Percentiles rank a stretch among this genome's conserved stretches.
These are phyloP conservation scores for Noctuana brunneofusca DNA, from an alignment of 2,888 invertebrate species.

Conservation along the genomic window DNA sequence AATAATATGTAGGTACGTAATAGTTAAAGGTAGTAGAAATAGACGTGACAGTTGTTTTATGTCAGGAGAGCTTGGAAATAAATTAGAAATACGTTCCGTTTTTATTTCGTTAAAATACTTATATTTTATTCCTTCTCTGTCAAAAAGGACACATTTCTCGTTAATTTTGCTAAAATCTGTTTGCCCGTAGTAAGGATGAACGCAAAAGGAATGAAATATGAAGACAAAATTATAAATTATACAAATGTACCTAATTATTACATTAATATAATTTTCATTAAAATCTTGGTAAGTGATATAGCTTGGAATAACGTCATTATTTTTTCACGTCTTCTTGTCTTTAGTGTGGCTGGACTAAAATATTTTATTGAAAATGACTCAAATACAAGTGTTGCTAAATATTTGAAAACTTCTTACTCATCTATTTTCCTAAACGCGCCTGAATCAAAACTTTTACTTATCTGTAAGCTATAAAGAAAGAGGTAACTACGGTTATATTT, in stretches of 20 bases:
- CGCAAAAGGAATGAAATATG: conserved; percentile 2
- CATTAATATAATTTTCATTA: background rate
- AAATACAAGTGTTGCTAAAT: background rate
- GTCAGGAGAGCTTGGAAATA: background rate
- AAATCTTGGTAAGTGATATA: background rate
- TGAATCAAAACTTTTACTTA: too few relatives aligned
- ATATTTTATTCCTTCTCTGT: background rate
- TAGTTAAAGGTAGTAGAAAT: too few relatives aligned
- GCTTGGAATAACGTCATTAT: background rate
- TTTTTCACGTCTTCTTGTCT: background rate
- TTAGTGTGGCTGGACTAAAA: background rate
- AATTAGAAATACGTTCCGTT: background rate
- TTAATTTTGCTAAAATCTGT: conserved; percentile 2
- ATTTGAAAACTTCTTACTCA: too few relatives aligned
- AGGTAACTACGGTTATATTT: too few relatives aligned
- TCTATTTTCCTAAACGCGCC: too few relatives aligned
- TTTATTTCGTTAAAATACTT: background rate
- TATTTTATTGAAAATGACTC: background rate
- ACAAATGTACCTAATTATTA: too few relatives aligned
- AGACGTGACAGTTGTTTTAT: too few relatives aligned
- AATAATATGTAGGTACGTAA: too few relatives aligned
- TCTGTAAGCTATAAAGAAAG: too few relatives aligned
- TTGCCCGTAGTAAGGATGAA: background rate
- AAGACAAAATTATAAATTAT: background rate
- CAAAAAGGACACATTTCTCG: background rate